Evolutionary conservation across 2,888 invertebrate species (phyloP).

Genomic region (Dromius quadrimaculatus): DNA sequence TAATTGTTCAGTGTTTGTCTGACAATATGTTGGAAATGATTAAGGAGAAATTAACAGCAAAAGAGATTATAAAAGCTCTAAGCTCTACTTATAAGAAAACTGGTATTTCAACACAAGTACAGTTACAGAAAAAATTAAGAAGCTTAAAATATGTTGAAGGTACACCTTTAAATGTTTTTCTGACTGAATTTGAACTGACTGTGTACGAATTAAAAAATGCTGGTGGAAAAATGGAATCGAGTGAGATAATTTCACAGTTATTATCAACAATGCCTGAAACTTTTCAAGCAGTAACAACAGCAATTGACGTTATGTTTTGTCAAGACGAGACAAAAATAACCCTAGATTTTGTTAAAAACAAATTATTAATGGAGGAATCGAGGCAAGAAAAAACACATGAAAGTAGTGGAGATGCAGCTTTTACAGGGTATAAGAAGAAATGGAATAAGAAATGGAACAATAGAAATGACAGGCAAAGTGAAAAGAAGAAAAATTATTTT

Average conservation of each 20-base stretch:
- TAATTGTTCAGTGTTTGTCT: too few species aligned
- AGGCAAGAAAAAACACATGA: too few species aligned
- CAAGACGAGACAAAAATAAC: constrained; percentile 38
- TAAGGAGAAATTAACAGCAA: too few species aligned
- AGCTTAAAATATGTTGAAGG: background rate
- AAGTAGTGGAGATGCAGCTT: background rate
- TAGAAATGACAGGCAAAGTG: background rate
- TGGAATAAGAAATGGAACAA: background rate
- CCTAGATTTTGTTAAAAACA: constrained; percentile 53
- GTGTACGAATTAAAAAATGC: constrained; percentile 50
- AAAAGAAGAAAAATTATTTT: constrained; percentile 28
- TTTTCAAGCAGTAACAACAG: constrained; percentile 53
- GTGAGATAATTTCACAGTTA: constrained; percentile 53
- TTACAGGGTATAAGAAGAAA: constrained; percentile 18
- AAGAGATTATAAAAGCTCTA: too few species aligned
- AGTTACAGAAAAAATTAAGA: background rate
- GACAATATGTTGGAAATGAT: too few species aligned
- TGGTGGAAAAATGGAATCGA: constrained; percentile 49
- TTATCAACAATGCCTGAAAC: constrained; percentile 52
- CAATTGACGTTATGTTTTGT: constrained; percentile 53
- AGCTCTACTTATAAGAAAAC: too few species aligned
- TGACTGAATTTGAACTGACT: constrained; percentile 50
- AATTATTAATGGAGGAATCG: constrained; percentile 48
- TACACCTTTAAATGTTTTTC: background rate
- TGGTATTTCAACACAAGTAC: background rate